Percentiles rank a stretch among this genome's conserved stretches.
phyloP scores from a whole-genome alignment of 2,113 vertebrate species.

The Neopipo cinnamomea region DNA sequence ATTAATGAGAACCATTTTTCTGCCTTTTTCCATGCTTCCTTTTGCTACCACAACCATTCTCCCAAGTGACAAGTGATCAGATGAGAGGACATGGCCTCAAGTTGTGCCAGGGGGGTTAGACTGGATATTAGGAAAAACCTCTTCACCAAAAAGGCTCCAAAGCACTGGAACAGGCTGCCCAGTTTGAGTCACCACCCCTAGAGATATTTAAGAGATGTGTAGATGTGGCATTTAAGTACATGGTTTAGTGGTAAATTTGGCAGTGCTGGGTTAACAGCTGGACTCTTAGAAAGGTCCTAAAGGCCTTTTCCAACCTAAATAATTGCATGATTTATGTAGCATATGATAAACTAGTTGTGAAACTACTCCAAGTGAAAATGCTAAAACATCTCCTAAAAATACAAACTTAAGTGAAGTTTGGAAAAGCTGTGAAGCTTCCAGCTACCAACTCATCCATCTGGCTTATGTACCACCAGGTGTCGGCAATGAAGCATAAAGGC shows the following conservation, averaged over 20 bases:
- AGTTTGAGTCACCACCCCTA: not conserved
- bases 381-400: not conserved
- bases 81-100: not conserved
- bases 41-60: not conserved
- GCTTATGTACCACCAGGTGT: not conserved
- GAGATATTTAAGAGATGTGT: accelerated
- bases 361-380: not conserved
- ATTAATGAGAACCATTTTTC: not conserved
- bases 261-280: not conserved
- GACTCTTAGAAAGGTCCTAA: not conserved
- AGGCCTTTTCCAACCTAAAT: not conserved
- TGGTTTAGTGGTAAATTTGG: not conserved
- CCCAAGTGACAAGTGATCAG: not conserved
- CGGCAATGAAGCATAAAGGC: not conserved
- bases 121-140: not conserved
- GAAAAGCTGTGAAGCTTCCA: not conserved
- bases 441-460: not conserved
- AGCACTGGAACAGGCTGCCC: not conserved
- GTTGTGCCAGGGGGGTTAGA: not conserved
- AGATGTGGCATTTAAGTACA: not conserved
- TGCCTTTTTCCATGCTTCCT: not conserved
- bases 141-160: not conserved
- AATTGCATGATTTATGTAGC: not conserved
- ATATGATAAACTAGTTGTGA: not conserved
- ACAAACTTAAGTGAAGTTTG: not conserved